Conservation (phyloP, 2,888 invertebrate genomes). For the Apodemia duryi region DNA sequence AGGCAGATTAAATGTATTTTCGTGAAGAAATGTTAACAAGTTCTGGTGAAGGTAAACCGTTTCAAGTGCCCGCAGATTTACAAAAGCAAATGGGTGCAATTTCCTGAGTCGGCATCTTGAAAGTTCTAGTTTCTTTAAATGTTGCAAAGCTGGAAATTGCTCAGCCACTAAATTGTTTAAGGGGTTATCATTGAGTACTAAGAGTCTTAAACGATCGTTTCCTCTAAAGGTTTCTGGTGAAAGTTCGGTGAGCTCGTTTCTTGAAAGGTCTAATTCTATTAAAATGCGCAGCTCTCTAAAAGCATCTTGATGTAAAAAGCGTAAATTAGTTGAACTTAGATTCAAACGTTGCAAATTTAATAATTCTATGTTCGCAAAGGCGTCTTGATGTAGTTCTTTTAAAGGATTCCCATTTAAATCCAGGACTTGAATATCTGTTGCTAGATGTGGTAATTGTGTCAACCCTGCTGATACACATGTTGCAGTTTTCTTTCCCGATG, state of each 20-base stretch:
- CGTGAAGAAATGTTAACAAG: constrained; percentile 83
- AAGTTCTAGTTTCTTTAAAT: constrained; percentile 89
- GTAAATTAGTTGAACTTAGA: constrained; percentile 85
- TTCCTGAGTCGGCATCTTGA: constrained; percentile 86
- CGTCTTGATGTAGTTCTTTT: constrained; percentile 84
- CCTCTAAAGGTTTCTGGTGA: constrained; percentile 90
- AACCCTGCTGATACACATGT: constrained; percentile 88
- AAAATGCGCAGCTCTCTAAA: constrained; percentile 91
- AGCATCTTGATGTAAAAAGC: constrained; percentile 87
- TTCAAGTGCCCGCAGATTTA: constrained; percentile 86
- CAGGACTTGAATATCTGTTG: constrained; percentile 81
- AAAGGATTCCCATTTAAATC: constrained; percentile 90
- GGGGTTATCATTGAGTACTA: constrained; percentile 91
- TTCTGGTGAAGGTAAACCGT: constrained; percentile 91
- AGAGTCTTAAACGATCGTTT: constrained; percentile 87
- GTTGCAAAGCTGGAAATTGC: constrained; percentile 89
- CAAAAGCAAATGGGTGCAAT: constrained; percentile 87
- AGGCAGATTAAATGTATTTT: constrained; percentile 66
- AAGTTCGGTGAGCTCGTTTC: constrained; percentile 86
- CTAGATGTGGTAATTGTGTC: constrained; percentile 82
- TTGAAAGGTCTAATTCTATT: constrained; percentile 91
- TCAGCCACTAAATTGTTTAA: constrained; percentile 83
- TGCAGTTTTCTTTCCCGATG: constrained; percentile 93
- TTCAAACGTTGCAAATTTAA: constrained; percentile 92
- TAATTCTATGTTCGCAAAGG: constrained; percentile 88